Percentiles rank a stretch among this genome's conserved stretches.
These are phyloP conservation scores for Psammodynastes pulverulentus DNA, from an alignment of 2,113 vertebrate species.

Conservation along the genomic window DNA sequence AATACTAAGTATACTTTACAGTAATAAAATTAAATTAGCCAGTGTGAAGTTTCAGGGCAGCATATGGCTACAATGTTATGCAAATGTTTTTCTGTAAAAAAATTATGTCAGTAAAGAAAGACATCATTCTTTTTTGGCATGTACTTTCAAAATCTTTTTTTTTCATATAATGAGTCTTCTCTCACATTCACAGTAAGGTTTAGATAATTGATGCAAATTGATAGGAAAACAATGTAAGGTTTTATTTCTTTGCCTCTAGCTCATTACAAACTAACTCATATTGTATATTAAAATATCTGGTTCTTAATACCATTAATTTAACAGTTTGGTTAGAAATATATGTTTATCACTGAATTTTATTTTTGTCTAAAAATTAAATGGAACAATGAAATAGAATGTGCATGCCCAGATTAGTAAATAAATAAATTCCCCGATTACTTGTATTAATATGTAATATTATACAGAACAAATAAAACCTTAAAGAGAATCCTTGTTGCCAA, in stretches of 20 bases:
- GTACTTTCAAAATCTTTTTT: not conserved
- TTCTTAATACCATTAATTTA: not conserved
- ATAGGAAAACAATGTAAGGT: not conserved
- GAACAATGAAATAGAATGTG: not conserved
- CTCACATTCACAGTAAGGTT: not conserved
- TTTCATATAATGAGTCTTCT: not conserved
- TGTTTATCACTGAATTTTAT: not conserved
- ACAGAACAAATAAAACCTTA: too few relatives aligned
- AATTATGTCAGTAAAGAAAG: not conserved
- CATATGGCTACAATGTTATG: constrained; percentile 5
- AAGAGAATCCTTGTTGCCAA: not conserved
- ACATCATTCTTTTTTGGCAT: not conserved
- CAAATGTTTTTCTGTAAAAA: constrained; percentile 9
- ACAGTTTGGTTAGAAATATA: constrained; percentile 11
- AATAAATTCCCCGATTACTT: not conserved
- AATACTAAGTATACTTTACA: too few relatives aligned
- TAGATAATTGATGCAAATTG: not conserved
- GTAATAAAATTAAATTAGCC: not conserved
- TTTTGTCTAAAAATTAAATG: not conserved
- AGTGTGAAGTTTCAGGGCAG: constrained; percentile 32
- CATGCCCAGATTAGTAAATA: not conserved
- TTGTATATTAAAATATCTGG: not conserved
- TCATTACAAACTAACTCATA: not conserved
- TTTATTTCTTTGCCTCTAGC: not conserved
- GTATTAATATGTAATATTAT: too few relatives aligned